These are phyloP conservation scores for Lagopus muta DNA, from an alignment of 2,113 vertebrate genomes.

Conservation along the genomic window DNA sequence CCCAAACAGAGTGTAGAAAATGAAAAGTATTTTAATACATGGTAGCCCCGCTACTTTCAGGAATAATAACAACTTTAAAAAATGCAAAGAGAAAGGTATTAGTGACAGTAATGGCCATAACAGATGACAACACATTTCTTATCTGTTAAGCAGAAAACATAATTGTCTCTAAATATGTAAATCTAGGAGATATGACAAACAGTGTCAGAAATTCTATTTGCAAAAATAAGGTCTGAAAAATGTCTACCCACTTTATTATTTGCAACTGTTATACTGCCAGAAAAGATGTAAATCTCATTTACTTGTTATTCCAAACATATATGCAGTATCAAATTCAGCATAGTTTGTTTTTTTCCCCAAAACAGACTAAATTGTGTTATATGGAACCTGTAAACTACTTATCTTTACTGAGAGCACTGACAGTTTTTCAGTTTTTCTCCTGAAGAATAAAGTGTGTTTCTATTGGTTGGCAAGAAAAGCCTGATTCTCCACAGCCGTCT, in stretches of 20 bases:
- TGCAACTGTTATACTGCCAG: background rate
- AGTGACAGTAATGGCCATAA: background rate
- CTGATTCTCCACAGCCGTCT: background rate
- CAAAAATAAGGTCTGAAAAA: background rate
- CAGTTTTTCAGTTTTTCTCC: background rate
- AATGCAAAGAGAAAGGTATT: background rate
- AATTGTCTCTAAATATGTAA: constrained; percentile 5
- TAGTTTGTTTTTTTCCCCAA: background rate
- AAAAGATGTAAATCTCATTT: background rate
- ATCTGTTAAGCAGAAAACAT: background rate
- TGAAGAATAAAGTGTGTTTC: background rate
- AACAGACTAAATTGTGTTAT: background rate
- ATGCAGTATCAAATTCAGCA: background rate
- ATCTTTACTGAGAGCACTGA: background rate
- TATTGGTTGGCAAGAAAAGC: background rate
- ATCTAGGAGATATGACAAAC: background rate
- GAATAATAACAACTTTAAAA: background rate
- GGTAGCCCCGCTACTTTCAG: background rate
- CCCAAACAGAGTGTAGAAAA: constrained; percentile 23
- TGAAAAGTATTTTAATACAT: background rate
- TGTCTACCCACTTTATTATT: background rate
- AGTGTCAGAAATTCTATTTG: background rate
- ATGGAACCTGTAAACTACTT: background rate
- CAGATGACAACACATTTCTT: background rate
- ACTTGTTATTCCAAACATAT: background rate